phyloP scores from a whole-genome alignment of 2,113 vertebrate species.

The Malurus melanocephalus region DNA sequence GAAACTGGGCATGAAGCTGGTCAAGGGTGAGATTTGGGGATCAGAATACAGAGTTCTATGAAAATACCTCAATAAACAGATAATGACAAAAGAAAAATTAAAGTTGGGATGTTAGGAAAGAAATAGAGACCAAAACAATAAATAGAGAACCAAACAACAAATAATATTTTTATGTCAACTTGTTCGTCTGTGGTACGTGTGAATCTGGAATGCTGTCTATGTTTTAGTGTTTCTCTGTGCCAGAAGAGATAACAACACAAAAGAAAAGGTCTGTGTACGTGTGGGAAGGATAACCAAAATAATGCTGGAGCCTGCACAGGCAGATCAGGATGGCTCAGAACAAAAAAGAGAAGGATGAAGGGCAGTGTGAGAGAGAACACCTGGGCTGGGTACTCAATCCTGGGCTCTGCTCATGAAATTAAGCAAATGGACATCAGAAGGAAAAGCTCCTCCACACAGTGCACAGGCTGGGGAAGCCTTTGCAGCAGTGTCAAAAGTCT shows the following conservation, averaged over 20 bases:
- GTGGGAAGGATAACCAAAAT: not conserved
- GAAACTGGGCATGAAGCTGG: not conserved
- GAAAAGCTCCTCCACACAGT: not conserved
- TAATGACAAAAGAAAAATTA: not conserved
- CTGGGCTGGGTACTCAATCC: not conserved
- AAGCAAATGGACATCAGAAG: not conserved
- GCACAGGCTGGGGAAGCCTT: not conserved
- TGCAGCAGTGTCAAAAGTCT: not conserved
- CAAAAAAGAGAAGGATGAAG: not conserved
- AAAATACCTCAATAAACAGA: not conserved
- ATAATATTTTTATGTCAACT: not conserved
- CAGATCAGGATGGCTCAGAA: not conserved
- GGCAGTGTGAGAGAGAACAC: not conserved
- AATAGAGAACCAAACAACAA: too few species aligned
- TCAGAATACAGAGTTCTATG: not conserved
- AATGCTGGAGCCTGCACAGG: not conserved
- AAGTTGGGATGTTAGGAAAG: not conserved
- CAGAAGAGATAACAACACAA: not conserved
- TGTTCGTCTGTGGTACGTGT: accelerated
- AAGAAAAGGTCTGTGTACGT: accelerated
- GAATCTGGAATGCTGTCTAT: not conserved
- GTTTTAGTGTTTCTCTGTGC: not conserved
- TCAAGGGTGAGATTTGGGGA: not conserved
- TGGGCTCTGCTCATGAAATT: not conserved
- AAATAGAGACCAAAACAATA: not conserved